These are phyloP conservation scores for Tyria jacobaeae DNA, from an alignment of 2,888 invertebrate genomes.

Conservation along the genomic window DNA sequence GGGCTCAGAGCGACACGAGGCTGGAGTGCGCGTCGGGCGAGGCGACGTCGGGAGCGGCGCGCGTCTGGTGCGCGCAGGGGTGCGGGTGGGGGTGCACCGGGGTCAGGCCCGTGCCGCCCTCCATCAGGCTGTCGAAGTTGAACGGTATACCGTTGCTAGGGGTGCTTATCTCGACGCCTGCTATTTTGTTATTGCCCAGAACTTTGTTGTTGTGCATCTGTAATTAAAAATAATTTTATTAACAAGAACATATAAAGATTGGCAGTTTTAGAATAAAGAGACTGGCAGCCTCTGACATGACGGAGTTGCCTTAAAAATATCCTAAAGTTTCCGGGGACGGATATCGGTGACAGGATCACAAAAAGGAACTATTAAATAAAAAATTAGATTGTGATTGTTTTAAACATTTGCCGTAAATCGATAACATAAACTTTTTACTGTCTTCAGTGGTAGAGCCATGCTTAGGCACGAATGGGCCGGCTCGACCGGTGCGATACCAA, in stretches of 20 bases:
- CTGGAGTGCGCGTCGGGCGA: conserved; percentile 92
- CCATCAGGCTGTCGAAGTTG: conserved; percentile 97
- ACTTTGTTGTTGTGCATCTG: conserved; percentile 84
- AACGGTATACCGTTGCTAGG: conserved; percentile 95
- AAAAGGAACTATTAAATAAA: too few species aligned
- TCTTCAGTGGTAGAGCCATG: too few species aligned
- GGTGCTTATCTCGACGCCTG: conserved; percentile 94
- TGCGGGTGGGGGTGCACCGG: conserved; percentile 90
- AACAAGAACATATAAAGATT: not conserved
- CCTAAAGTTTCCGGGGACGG: too few species aligned
- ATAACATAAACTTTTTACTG: too few species aligned
- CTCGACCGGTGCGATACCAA: too few species aligned
- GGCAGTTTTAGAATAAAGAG: too few species aligned
- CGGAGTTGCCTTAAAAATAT: too few species aligned
- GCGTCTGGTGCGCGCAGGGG: conserved; percentile 92
- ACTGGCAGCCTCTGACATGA: too few species aligned
- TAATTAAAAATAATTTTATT: conserved; percentile 19
- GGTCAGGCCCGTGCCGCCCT: conserved; percentile 96
- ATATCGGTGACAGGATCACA: too few species aligned
- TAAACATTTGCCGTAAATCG: too few species aligned
- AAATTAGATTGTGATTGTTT: too few species aligned
- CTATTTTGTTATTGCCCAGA: conserved; percentile 87
- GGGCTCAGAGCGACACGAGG: conserved; percentile 93
- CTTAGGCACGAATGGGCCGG: too few species aligned
- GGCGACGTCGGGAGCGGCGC: conserved; percentile 89